Conservation (phyloP, 2,113 vertebrate genomes). For the Mesitornis unicolor region DNA sequence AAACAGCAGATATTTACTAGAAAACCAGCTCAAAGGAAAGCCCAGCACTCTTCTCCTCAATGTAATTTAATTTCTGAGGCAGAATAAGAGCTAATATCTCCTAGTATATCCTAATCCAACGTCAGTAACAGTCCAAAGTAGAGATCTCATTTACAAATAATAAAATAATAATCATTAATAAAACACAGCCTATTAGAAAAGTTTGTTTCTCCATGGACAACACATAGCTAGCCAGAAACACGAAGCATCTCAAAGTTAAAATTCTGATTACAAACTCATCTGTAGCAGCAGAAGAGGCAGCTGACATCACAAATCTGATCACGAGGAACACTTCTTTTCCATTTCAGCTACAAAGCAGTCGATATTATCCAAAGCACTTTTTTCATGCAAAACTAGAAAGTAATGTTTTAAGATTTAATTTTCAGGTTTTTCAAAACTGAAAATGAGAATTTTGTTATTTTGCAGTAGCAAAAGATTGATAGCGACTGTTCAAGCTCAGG, state of each 20-base stretch:
- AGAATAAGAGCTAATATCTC: not conserved
- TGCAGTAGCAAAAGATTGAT: not conserved
- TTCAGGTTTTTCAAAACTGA: not conserved
- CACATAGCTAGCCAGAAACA: not conserved
- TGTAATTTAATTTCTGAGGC: not conserved
- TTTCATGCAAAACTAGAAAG: not conserved
- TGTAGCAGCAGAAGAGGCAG: not conserved
- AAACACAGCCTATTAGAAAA: not conserved
- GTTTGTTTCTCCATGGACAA: not conserved
- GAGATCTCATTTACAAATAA: not conserved
- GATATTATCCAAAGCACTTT: not conserved
- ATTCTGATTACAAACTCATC: not conserved
- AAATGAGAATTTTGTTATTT: not conserved
- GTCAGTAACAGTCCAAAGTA: not conserved
- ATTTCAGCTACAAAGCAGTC: not conserved
- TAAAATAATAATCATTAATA: not conserved
- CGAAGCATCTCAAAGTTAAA: not conserved
- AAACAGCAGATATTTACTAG: not conserved
- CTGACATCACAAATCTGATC: not conserved
- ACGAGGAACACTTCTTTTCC: not conserved
- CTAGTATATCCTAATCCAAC: not conserved
- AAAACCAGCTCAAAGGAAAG: not conserved
- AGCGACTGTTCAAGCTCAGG: not conserved
- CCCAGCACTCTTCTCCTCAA: not conserved
- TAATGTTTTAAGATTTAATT: not conserved